Evolutionary conservation across 2,113 vertebrate species (phyloP), one percentile per base, ranked within the genome.

Genomic region (Chaetodon trifascialis): DNA sequence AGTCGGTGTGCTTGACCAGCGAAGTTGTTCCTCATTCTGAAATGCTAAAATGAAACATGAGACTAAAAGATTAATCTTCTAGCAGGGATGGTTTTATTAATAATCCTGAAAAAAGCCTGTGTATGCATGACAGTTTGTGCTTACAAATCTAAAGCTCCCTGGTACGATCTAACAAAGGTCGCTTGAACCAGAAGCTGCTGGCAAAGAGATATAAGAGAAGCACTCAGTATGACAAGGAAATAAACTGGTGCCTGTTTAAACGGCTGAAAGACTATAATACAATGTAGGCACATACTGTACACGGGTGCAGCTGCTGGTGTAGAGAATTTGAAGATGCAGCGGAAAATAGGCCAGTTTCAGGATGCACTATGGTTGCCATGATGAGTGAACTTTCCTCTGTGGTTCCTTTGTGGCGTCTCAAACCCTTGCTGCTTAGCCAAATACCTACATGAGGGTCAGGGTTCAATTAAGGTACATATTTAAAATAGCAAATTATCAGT

Each of bases 11-110:
- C 44, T 60, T 6, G 34, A 17, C 46, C 54, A 34, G 1, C 15
- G 4, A 58, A 51, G 70, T 62, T 11, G 30, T 15, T 40, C 19
- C 17, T 71, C 25, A 15, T 30, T 38, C 38, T 63, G 10, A 46
- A 56, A 46, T 56, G 40, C 5, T 30, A 56, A 64, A 70, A 59
- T 79, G 67, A 54, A 36, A 54, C 47, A 62, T 54, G 9, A 80
- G 30, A 17, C 49, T 63, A 44, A 44, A 62, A 55, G 49, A 65
- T 64, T 25, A 47, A 38, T 80, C 59, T 40, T 58, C 30, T 19
- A 19, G 10, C 7, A 51, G 42, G 42, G 16, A 55, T 46, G 21
- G 11, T 73, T 42, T 54, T 49, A 76, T 63, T 56, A 56, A 25
- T 56, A 56, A 56, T 56, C 54, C 54, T 52, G 21, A 58, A 51